A percentile compares a stretch with the other conserved stretches of the same genome.
phyloP scores from a whole-genome alignment of 2,888 invertebrate genomes.

The Lasius platythorax region DNA sequence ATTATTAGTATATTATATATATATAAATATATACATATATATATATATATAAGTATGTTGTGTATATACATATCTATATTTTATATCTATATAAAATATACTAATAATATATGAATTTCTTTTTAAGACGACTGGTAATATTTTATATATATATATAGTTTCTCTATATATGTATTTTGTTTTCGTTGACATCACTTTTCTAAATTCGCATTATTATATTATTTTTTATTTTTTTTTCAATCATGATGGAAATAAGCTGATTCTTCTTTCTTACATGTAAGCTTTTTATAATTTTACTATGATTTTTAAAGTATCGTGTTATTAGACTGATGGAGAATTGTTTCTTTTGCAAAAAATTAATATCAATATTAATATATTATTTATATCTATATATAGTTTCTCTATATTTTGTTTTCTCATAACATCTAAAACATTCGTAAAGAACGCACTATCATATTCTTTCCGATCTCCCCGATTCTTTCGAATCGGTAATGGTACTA shows the following conservation, averaged over 20 bases:
- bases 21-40: no score
- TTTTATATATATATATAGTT: no score
- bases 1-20: background rate
- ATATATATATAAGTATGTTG: no score
- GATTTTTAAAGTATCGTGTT: background rate
- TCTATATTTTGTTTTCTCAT: background rate
- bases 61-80: no score
- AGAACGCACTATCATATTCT: background rate
- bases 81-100: no score
- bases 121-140: no score
- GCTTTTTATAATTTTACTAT: background rate
- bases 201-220: background rate
- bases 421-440: background rate
- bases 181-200: background rate
- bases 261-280: background rate
- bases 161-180: no score
- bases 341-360: background rate
- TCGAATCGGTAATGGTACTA: background rate
- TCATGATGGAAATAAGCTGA: no score
- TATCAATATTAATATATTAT: background rate
- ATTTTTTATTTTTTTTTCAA: no score
- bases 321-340: background rate
- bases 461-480: background rate
- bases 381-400: background rate
- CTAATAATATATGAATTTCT: no score